Evolutionary conservation across 2,113 vertebrate genomes (phyloP).

Genomic region (Merops nubicus): DNA sequence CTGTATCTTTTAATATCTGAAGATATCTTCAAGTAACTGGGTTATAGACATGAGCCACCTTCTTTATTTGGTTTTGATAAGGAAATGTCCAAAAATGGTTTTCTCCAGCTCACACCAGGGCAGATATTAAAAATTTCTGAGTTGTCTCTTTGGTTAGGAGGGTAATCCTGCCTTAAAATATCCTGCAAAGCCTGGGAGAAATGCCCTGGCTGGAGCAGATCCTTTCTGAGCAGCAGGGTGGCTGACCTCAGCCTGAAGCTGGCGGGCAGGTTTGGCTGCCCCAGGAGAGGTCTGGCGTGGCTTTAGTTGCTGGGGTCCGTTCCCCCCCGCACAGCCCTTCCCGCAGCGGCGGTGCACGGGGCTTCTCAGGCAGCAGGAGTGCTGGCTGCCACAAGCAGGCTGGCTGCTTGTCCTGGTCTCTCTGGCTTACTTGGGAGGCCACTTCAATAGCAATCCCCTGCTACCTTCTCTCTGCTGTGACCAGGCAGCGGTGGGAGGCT

Average conservation of each 20-base stretch:
- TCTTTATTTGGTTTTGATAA: not conserved
- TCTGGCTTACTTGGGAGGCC: not conserved
- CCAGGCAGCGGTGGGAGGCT: not conserved
- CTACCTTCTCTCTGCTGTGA: not conserved
- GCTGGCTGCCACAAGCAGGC: not conserved
- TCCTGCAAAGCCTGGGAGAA: not conserved
- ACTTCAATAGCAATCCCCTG: not conserved
- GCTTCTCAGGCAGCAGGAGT: not conserved
- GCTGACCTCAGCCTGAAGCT: not conserved
- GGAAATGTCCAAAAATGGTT: not conserved
- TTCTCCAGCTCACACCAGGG: not conserved
- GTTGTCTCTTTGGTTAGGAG: not conserved
- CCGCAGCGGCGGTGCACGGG: rapidly evolving
- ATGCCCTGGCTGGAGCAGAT: not conserved
- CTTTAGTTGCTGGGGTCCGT: not conserved
- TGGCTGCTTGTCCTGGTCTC: not conserved
- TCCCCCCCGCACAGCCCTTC: not conserved
- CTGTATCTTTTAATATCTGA: not conserved
- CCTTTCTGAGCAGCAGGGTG: rapidly evolving
- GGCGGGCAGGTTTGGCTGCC: not conserved
- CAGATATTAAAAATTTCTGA: not conserved
- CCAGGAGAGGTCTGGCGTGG: not conserved
- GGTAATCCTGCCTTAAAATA: not conserved
- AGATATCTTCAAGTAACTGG: not conserved
- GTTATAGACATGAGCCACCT: not conserved